A percentile compares a stretch with the other conserved stretches of the same genome.
Evolutionary conservation across 2,113 vertebrate species (phyloP).

Genomic region (Plestiodon gilberti): DNA sequence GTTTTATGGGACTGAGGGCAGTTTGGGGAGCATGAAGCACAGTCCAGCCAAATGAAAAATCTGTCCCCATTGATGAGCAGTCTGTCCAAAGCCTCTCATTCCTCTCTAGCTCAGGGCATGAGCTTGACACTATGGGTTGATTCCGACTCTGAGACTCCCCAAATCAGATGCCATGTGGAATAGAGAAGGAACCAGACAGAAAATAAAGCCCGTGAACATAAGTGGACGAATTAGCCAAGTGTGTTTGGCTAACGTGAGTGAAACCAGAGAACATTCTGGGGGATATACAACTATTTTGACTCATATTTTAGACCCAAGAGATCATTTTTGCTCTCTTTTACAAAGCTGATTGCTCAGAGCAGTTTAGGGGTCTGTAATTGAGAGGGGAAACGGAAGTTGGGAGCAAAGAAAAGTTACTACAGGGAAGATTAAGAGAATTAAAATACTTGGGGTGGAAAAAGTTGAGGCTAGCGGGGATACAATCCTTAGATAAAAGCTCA

Average conservation of each 20-base stretch:
- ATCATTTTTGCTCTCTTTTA: background rate
- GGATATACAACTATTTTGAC: conserved; percentile 1
- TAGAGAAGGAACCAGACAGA: background rate
- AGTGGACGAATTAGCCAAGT: background rate
- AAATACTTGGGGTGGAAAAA: background rate
- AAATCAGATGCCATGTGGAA: too few species aligned
- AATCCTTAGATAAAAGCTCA: conserved; percentile 12
- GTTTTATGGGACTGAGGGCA: too few species aligned
- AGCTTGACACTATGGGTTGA: too few species aligned
- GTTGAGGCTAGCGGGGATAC: background rate
- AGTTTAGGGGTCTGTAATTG: background rate
- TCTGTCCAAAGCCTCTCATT: too few species aligned
- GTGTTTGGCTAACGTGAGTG: background rate
- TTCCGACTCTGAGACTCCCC: too few species aligned
- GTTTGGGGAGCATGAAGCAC: too few species aligned
- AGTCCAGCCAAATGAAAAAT: conserved; percentile 24
- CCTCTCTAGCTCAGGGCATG: too few species aligned
- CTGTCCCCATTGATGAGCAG: background rate
- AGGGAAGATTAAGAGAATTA: conserved; percentile 6
- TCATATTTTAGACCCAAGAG: background rate
- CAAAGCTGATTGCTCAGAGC: background rate
- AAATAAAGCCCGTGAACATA: too few species aligned
- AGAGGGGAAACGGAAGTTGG: background rate
- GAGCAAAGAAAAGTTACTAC: background rate
- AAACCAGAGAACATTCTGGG: background rate